phyloP scores from a whole-genome alignment of 2,113 vertebrate species.

The Cygnus atratus region DNA sequence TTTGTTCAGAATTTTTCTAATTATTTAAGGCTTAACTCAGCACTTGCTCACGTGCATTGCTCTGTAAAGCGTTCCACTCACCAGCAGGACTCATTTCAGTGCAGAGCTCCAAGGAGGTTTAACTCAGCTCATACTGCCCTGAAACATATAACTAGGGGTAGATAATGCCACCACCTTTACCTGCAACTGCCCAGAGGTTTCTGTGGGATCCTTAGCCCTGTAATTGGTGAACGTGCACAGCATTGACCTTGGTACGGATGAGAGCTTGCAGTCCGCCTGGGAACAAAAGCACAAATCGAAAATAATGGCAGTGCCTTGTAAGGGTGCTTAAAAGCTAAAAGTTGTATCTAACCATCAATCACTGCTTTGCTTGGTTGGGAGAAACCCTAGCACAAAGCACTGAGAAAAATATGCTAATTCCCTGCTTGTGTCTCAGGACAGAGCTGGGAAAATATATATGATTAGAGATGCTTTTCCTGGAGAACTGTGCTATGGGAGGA shows the following conservation, averaged over 20 bases:
- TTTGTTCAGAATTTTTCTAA: slow-evolving; percentile 1
- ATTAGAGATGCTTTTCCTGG: neutral
- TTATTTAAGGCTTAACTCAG: neutral
- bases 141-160: neutral
- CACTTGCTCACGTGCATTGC: accelerated
- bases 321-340: neutral
- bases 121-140: neutral
- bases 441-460: neutral
- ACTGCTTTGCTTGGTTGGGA: neutral
- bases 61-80: neutral
- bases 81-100: neutral
- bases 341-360: neutral
- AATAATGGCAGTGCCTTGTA: neutral
- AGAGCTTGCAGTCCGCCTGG: neutral
- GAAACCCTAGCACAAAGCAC: neutral
- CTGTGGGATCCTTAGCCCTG: neutral
- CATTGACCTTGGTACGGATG: accelerated
- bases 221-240: neutral
- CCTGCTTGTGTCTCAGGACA: neutral
- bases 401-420: neutral
- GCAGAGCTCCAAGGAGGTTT: neutral
- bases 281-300: neutral
- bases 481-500: neutral
- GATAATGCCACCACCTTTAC: neutral
- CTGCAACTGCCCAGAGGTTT: neutral